phyloP scores from a whole-genome alignment of 2,797 vertebrate genomes.

The Hemibagrus guttatus region DNA sequence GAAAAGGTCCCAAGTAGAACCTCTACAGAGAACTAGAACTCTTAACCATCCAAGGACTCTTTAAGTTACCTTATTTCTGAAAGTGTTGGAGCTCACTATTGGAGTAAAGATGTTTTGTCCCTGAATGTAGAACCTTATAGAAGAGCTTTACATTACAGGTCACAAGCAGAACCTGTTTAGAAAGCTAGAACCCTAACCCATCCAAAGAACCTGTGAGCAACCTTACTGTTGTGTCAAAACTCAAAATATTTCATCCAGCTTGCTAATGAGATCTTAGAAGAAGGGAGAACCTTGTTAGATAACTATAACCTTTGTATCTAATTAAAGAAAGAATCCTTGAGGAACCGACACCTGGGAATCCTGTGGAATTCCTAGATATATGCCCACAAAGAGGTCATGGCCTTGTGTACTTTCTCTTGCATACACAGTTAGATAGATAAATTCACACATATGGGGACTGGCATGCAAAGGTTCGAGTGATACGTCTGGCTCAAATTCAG shows the following conservation, averaged over 20 bases:
- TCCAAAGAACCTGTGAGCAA: background rate
- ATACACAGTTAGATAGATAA: background rate
- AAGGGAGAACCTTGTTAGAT: background rate
- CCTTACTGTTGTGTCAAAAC: background rate
- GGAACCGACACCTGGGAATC: background rate
- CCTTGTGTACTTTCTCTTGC: background rate
- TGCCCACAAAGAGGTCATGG: background rate
- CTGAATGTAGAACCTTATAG: background rate
- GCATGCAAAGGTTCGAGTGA: background rate
- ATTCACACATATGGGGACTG: slow-evolving; percentile 3
- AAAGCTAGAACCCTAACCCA: background rate
- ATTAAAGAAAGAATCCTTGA: background rate
- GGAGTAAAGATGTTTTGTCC: background rate
- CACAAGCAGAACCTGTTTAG: background rate
- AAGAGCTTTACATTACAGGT: background rate
- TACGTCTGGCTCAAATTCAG: background rate
- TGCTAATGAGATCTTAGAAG: background rate
- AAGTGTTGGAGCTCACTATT: background rate
- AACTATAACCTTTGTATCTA: background rate
- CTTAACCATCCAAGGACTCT: background rate
- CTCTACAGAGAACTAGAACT: background rate
- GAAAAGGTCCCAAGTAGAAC: background rate
- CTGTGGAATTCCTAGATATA: background rate
- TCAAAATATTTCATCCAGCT: background rate
- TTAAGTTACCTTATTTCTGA: background rate